Conservation (phyloP, 2,888 invertebrate genomes). For the Platypus cylindrus region DNA sequence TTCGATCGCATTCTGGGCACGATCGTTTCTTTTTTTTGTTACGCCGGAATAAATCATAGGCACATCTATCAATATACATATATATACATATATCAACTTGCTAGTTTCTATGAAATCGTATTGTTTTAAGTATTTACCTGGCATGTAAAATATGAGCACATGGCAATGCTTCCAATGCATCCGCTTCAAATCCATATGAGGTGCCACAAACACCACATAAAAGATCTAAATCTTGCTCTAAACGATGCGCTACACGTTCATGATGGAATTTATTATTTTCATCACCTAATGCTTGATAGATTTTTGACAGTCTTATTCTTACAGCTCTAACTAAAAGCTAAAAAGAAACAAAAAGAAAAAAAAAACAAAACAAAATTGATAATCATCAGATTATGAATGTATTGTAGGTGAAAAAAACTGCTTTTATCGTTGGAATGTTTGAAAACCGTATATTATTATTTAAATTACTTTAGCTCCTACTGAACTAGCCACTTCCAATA, state of each 20-base stretch:
- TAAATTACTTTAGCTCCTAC: constrained; percentile 80
- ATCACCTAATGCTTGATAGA: constrained; percentile 73
- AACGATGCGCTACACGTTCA: constrained; percentile 52
- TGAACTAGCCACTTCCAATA: constrained; percentile 71
- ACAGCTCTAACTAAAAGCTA: constrained; percentile 70
- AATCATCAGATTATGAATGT: too few species aligned
- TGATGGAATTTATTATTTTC: constrained; percentile 66
- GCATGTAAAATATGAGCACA: constrained; percentile 82
- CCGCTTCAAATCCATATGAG: constrained; percentile 58
- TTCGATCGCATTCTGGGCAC: constrained; percentile 59
- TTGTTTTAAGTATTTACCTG: constrained; percentile 50
- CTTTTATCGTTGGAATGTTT: neutral
- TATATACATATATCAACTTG: too few species aligned
- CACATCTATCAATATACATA: constrained; percentile 39
- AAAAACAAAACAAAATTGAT: too few species aligned
- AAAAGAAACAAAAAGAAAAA: constrained; percentile 11
- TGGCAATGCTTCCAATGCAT: constrained; percentile 66
- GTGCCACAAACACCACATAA: constrained; percentile 74
- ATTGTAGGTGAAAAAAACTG: neutral
- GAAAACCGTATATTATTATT: constrained; percentile 3
- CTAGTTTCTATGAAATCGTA: too few species aligned
- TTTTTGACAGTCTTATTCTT: constrained; percentile 62
- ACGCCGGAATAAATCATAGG: constrained; percentile 49
- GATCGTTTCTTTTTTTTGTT: constrained; percentile 49
- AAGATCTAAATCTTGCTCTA: constrained; percentile 59